Percentiles rank a stretch among this genome's conserved stretches.
phyloP scores from a whole-genome alignment of 2,888 invertebrate species.

The Pachliopta kotzebuea region DNA sequence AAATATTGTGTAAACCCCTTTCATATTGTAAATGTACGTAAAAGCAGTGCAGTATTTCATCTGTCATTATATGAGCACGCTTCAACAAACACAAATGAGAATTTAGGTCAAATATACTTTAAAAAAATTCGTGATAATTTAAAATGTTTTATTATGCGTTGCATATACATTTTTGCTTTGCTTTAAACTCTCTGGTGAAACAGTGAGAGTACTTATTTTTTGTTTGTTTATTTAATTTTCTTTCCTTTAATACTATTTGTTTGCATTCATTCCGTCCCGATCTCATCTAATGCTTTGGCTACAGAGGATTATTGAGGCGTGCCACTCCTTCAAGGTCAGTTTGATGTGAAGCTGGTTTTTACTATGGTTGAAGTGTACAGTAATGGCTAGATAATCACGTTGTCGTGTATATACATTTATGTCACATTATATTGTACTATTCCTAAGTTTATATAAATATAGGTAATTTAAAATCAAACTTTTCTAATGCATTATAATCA shows the following conservation, averaged over 20 bases:
- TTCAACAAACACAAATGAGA: too few species aligned
- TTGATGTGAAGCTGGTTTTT: slow-evolving; percentile 42
- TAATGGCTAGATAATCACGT: slow-evolving; percentile 7
- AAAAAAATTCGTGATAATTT: neutral
- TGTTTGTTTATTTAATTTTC: slow-evolving; percentile 45
- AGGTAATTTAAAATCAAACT: neutral
- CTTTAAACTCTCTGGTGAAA: slow-evolving; percentile 35
- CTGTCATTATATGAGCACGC: too few species aligned
- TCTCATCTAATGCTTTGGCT: slow-evolving; percentile 66
- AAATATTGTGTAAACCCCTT: too few species aligned
- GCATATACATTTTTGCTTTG: slow-evolving; percentile 33
- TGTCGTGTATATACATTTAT: slow-evolving; percentile 5
- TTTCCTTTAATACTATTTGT: slow-evolving; percentile 65
- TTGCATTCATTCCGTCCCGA: slow-evolving; percentile 59
- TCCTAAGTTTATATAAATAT: neutral
- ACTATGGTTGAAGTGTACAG: slow-evolving; percentile 24
- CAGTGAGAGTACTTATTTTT: slow-evolving; percentile 35
- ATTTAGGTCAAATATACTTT: too few species aligned
- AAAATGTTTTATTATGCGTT: neutral
- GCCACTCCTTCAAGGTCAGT: slow-evolving; percentile 94
- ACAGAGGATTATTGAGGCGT: slow-evolving; percentile 97
- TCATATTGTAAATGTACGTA: too few species aligned
- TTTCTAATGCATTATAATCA: neutral
- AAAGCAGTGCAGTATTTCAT: too few species aligned
- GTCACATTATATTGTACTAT: neutral